Evolutionary conservation across 2,797 vertebrate genomes (phyloP).

Genomic region (Botia kubotai): DNA sequence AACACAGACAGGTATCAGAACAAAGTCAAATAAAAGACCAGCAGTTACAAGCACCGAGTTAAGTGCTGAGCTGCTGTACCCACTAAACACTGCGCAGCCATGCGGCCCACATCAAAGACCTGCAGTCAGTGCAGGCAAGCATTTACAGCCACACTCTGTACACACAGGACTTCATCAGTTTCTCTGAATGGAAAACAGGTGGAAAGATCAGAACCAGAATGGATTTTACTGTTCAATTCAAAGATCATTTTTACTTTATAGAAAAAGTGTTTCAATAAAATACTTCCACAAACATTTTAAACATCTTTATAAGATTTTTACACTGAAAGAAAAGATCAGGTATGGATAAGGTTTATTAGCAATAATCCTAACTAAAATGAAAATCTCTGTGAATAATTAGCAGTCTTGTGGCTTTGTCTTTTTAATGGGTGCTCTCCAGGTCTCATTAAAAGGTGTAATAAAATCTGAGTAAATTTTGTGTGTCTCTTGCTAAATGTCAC

Average conservation of each 20-base stretch:
- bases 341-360: background rate
- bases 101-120: constrained; percentile 67
- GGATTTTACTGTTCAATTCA: constrained; percentile 11
- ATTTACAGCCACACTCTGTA: constrained; percentile 65
- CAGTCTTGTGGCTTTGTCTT: constrained; percentile 62
- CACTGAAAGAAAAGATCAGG: background rate
- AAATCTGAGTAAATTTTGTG: background rate
- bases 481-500: constrained; percentile 14
- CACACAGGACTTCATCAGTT: constrained; percentile 52
- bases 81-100: constrained; percentile 64
- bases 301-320: background rate
- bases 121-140: constrained; percentile 63
- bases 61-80: constrained; percentile 47
- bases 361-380: constrained; percentile 61
- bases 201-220: background rate
- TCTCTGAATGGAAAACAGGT: constrained; percentile 18
- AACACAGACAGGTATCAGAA: constrained; percentile 55
- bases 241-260: background rate
- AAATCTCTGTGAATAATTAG: constrained; percentile 76
- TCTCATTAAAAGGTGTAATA: too few relatives aligned
- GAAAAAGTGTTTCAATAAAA: background rate
- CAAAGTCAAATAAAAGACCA: constrained; percentile 48
- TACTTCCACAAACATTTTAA: background rate
- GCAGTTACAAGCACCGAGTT: constrained; percentile 28
- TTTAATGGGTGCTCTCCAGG: constrained; percentile 18